Evolutionary conservation across 2,797 vertebrate species (phyloP).

Genomic region (Uromys caudimaculatus): DNA sequence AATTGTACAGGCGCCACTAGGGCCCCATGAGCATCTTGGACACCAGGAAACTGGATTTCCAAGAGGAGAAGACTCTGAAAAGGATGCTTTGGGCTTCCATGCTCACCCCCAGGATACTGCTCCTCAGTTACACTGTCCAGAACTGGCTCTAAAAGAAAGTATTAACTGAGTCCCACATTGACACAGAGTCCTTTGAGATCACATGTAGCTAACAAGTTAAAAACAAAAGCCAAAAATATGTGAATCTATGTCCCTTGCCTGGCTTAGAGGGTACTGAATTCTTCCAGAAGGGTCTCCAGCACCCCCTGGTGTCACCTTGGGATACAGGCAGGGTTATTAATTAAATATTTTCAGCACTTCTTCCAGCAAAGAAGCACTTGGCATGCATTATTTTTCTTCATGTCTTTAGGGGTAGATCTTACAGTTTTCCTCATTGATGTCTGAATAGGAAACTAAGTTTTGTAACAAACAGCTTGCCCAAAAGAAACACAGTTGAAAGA

Average conservation of each 20-base stretch:
- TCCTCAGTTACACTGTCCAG: not conserved
- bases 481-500: not conserved
- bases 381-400: not conserved
- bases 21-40: rapidly evolving
- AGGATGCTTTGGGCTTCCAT: no score
- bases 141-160: not conserved
- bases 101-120: not conserved
- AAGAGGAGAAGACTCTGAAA: not conserved
- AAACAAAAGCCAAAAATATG: not conserved
- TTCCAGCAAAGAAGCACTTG: not conserved
- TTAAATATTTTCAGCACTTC: not conserved
- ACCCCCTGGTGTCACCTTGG: not conserved
- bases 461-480: not conserved
- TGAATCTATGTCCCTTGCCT: not conserved
- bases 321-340: not conserved
- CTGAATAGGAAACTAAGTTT: not conserved
- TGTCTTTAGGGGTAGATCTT: not conserved
- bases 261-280: not conserved
- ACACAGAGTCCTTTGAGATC: not conserved
- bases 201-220: not conserved
- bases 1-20: not conserved
- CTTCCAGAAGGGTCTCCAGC: constrained; percentile 12
- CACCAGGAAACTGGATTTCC: not conserved
- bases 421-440: not conserved
- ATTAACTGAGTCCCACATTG: not conserved